Percentiles rank a stretch among this genome's conserved stretches.
phyloP scores from a whole-genome alignment of 2,113 vertebrate species.

The Capricornis sumatraensis region DNA sequence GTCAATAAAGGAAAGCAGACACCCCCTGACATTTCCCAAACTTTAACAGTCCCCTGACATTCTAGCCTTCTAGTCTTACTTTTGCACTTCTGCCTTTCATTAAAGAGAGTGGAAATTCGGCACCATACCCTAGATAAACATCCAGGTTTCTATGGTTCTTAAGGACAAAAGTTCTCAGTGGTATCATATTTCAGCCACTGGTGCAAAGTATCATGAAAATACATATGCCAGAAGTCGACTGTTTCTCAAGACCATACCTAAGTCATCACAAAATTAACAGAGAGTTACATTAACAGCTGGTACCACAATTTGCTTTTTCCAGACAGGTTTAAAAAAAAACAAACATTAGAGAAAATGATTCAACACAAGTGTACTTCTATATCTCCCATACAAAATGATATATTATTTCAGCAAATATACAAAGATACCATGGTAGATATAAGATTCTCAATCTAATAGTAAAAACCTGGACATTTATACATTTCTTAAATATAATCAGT shows the following conservation, averaged over 20 bases:
- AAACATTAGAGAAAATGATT: neutral
- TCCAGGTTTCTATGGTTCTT: conserved; percentile 18
- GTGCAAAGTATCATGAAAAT: neutral
- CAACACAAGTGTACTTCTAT: neutral
- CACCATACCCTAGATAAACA: conserved; percentile 39
- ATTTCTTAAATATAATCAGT: neutral
- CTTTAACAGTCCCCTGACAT: neutral
- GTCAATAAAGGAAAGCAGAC: neutral
- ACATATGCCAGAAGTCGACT: neutral
- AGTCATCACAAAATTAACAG: neutral
- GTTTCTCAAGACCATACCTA: neutral
- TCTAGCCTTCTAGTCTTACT: neutral
- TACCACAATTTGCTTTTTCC: neutral
- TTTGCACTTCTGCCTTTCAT: neutral
- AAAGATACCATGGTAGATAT: neutral
- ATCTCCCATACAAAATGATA: neutral
- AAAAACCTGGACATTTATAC: neutral
- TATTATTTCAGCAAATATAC: neutral
- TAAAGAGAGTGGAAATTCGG: neutral
- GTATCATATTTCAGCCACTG: neutral
- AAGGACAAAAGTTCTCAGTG: conserved; percentile 41
- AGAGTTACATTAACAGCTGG: neutral
- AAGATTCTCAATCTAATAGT: neutral
- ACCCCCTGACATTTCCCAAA: conserved; percentile 11
- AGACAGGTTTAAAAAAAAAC: neutral